Base-by-base conservation (phyloP, 64 coral and sea anemone genomes). In the Hydrozoanthus tunicans region DNA sequence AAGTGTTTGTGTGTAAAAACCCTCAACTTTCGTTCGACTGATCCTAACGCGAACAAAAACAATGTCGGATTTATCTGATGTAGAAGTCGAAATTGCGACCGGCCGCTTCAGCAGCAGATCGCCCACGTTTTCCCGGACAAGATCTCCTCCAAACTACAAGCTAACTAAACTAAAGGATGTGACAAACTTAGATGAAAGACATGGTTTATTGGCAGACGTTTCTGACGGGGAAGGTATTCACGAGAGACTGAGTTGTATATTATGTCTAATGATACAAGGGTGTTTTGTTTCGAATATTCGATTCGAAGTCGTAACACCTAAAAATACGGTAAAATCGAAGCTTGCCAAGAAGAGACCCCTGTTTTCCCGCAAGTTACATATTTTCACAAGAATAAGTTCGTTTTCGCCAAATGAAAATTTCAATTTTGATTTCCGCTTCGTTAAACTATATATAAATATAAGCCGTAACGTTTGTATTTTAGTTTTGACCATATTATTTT, bases 61-160 rank as follows among this genome's bases (percentile, higher is more conserved):
- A 14, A 88, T 88, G 84, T 88, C 84, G 9, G 84, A 88, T 8
- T 74, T 59, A 13, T 88, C 84, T 6, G 84, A 88, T 14, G 25
- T 88, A 3, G 84, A 88, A 88, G 68, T 88, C 26, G 84, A 88
- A 57, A 74, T 88, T 15, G 14, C 84, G 56, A 88, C 14, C 54
- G 69, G 84, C 9, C 68, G 84, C 9, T 75, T 69, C 13, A 81
- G 79, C 25, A 81, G 56, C 23, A 26, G 79, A 81, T 81, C 79
- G 14, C 55, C 68, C 2, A 73, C 84, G 60, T 88, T 88, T 88
- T 25, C 6, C 60, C 68, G 69, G 26, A 43, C 55, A 73, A 88
- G 13, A 43, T 88, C 84, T 60, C 56, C 83, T 3, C 83, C 69
- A 32, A 88, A 57, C 20, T 74, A 88, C 54, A 88, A 74, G 24